Percentiles rank a stretch among this genome's conserved stretches.
These are phyloP conservation scores for Charanyca ferruginea DNA, from an alignment of 2,888 invertebrate species.

Conservation along the genomic window DNA sequence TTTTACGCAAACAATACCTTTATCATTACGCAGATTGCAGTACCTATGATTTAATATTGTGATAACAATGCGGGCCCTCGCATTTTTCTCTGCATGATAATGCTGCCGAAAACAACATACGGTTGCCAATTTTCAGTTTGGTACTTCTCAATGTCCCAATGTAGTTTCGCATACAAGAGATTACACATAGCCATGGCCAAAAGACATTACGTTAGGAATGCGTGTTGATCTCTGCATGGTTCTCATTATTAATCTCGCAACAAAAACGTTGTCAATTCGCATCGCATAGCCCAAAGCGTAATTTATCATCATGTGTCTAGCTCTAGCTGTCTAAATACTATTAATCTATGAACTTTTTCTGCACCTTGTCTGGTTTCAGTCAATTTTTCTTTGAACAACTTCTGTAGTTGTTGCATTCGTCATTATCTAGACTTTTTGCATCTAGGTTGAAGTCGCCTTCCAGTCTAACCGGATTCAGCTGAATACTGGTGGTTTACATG, in stretches of 20 bases:
- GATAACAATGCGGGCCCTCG: background rate
- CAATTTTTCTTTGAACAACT: too few relatives aligned
- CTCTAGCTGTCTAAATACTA: too few relatives aligned
- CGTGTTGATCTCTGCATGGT: background rate
- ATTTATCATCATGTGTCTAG: too few relatives aligned
- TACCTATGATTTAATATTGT: background rate
- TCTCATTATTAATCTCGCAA: background rate
- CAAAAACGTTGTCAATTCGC: background rate
- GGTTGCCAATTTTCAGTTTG: background rate
- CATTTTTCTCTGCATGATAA: background rate
- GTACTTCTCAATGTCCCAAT: background rate
- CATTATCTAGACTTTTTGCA: too few relatives aligned
- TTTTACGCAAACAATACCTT: conserved; percentile 17
- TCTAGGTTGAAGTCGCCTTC: too few relatives aligned
- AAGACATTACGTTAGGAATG: background rate
- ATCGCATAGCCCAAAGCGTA: too few relatives aligned
- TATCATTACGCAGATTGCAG: background rate
- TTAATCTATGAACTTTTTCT: too few relatives aligned
- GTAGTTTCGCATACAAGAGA: background rate
- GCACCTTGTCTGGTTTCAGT: too few relatives aligned
- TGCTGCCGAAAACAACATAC: background rate
- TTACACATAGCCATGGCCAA: background rate
- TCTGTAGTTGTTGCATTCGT: too few relatives aligned
- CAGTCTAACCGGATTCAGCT: too few relatives aligned
- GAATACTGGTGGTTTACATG: too few relatives aligned